Evolutionary conservation across 2,113 vertebrate species (phyloP).

Genomic region (Hyperopisus bebe): DNA sequence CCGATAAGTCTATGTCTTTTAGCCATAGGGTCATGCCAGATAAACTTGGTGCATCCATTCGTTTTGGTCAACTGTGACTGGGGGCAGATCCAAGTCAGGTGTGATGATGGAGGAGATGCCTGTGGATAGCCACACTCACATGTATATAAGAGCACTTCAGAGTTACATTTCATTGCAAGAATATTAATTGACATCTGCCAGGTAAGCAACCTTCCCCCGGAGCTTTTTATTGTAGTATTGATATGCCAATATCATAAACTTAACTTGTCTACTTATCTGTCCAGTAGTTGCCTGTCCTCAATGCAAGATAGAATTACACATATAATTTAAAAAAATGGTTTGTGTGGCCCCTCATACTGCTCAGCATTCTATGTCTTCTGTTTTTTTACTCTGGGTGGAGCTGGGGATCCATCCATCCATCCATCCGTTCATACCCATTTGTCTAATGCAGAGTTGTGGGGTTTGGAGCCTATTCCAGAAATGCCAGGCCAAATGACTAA

Average conservation of each 20-base stretch:
- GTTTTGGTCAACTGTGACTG: not conserved
- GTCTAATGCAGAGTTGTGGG: not conserved
- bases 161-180: not conserved
- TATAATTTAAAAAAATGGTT: not conserved
- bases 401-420: not conserved
- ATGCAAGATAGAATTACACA: not conserved
- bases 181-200: not conserved
- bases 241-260: not conserved
- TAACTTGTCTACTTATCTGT: not conserved
- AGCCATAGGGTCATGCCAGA: not conserved
- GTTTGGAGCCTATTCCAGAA: not conserved
- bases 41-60: not conserved
- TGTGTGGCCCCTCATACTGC: not conserved
- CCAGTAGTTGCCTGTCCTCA: not conserved
- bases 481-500: not conserved
- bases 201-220: not conserved
- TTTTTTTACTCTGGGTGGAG: not conserved
- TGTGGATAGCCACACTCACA: not conserved
- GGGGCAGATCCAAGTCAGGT: not conserved
- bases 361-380: not conserved
- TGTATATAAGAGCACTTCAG: not conserved
- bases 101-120: not conserved
- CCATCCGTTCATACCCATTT: not conserved
- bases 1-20: not conserved
- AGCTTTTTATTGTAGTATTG: not conserved